Base-by-base conservation (phyloP, 2,797 vertebrate genomes). In the Gambelia wislizenii region DNA sequence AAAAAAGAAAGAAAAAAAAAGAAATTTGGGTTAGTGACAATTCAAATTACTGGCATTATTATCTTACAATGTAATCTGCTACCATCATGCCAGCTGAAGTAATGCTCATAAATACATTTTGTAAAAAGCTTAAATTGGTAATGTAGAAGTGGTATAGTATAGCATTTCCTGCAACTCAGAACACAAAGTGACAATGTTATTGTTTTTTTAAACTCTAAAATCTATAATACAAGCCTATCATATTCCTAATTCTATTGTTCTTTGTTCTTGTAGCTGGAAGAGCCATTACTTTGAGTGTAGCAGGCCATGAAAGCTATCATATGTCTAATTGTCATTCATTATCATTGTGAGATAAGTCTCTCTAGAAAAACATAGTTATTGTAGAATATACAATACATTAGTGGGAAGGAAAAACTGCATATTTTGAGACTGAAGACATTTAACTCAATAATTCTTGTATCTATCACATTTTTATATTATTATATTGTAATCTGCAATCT, bases 291-390 rank as follows among this genome's bases (percentile, higher is more conserved):
- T 89, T 33, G 77, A 91, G 16, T 69, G 30, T 49, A 89, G 22
- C 44, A 20, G 44, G 13, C 27, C 10, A 4, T 86, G 39, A 80
- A 87, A 91, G 1, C 61, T 93, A 22, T 88, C 89, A 67, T 80
- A 94, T 93, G 83, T 0, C 12, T 81, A 72, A 6, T 4, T 91
- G 52, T 44, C 2, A 27, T 80, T 92, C 90, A 89, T 80, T 88
- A 16, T 56, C 82, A 27, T 25, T 89, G 9, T 84, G 86, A 64
- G 89, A 89, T 78, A 1, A 84, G 25, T 6, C 8, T 90, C 0
- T 30, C 4, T 89, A 83, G 84, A 86, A 92, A 10, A 78, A 1
- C 33, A 30, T 13, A 77, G 85, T 87, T 6, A 61, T 84, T 89
- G 18, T 56, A 87, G 87, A 49, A 82, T 80, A 85, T 88, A n/a